Percentiles rank a stretch among this genome's conserved stretches.
Conservation (phyloP, 2,113 vertebrate genomes). For the Osmerus eperlanus region DNA sequence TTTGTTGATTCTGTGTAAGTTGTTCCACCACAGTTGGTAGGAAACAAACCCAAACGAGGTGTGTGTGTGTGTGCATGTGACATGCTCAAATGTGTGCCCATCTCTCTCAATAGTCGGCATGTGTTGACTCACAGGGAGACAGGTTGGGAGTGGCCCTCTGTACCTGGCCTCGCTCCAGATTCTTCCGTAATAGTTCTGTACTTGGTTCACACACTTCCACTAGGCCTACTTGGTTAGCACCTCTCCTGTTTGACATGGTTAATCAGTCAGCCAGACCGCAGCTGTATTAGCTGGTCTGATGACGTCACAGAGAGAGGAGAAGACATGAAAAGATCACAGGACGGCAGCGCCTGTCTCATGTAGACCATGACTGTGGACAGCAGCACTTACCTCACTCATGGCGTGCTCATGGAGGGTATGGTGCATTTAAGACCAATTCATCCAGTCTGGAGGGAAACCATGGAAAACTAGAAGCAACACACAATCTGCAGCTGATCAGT, state of each 20-base stretch:
- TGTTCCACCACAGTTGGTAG: background rate
- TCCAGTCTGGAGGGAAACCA: slow-evolving; percentile 1
- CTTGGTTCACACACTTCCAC: no score
- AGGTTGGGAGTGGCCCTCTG: background rate
- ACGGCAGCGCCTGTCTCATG: slow-evolving; percentile 44
- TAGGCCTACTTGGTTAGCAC: background rate
- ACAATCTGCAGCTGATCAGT: slow-evolving; percentile 31
- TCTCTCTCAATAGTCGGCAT: background rate
- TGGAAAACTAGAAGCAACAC: background rate
- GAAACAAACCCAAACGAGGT: background rate
- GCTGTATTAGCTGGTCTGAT: background rate
- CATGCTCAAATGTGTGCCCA: background rate
- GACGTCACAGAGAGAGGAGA: slow-evolving; percentile 15
- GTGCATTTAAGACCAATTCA: slow-evolving; percentile 8
- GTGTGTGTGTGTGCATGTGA: background rate
- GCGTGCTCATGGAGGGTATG: background rate
- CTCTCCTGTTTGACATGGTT: background rate
- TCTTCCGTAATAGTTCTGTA: no score
- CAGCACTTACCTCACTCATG: slow-evolving; percentile 33
- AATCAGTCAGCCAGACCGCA: slow-evolving; percentile 22
- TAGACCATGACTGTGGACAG: slow-evolving; percentile 23
- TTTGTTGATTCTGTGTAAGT: background rate
- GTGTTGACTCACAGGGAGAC: background rate
- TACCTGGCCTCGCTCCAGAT: slow-evolving; percentile 22
- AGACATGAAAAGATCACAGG: slow-evolving; percentile 28